Percentiles rank a stretch among this genome's conserved stretches.
These are phyloP conservation scores for Drosophila macrothrix DNA, from an alignment of 2,888 invertebrate genomes.

Conservation along the genomic window DNA sequence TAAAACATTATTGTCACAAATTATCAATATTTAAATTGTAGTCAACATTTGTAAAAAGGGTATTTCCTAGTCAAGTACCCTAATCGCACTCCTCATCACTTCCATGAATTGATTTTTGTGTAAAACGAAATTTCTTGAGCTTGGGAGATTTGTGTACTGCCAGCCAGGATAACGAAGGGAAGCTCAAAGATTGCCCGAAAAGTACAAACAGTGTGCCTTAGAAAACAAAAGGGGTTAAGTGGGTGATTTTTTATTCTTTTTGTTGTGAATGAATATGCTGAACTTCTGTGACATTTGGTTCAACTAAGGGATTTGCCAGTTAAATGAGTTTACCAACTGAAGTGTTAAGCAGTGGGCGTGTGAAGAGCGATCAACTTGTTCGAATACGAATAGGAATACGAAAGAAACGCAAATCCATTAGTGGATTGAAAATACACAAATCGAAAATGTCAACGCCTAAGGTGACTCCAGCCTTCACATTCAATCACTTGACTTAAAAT, in stretches of 20 bases:
- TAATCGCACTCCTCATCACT: background rate
- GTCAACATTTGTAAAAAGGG: conserved; percentile 8
- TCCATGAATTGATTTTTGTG: conserved; percentile 46
- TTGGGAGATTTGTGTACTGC: conserved; percentile 40
- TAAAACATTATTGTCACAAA: background rate
- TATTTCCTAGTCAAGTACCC: conserved; percentile 13
- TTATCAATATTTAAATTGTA: background rate
- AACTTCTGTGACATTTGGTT: conserved; percentile 33
- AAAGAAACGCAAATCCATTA: background rate
- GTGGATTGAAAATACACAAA: background rate
- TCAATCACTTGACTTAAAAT: background rate
- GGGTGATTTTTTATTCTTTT: conserved; percentile 6
- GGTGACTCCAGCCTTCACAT: background rate
- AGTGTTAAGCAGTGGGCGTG: conserved; percentile 8
- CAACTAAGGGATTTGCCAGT: conserved; percentile 18
- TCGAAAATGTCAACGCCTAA: background rate
- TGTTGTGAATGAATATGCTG: background rate
- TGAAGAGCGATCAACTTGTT: conserved; percentile 11
- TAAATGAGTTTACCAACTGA: conserved; percentile 30
- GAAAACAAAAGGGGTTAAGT: conserved; percentile 51
- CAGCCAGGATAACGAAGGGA: conserved; percentile 31
- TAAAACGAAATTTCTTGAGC: conserved; percentile 36
- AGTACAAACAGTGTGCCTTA: conserved; percentile 21
- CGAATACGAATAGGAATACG: background rate
- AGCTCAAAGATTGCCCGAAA: conserved; percentile 20